Percentiles rank a stretch among this genome's conserved stretches.
These are phyloP conservation scores for Kryptolebias marmoratus DNA, from an alignment of 2,113 vertebrate genomes.

Conservation along the genomic window DNA sequence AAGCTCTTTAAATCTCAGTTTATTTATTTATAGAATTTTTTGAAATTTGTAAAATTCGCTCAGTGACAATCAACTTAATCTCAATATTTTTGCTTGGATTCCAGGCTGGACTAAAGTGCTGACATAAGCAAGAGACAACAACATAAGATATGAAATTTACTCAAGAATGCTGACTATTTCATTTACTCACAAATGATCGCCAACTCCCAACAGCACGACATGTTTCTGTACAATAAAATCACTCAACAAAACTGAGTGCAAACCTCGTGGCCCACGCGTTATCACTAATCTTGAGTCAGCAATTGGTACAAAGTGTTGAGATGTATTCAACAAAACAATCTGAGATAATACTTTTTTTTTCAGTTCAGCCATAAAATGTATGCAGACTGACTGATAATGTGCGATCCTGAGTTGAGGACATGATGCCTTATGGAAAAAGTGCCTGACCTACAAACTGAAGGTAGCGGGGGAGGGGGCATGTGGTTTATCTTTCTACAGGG, in stretches of 20 bases:
- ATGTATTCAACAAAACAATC: background rate
- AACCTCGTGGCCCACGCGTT: conserved; percentile 11
- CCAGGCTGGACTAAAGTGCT: background rate
- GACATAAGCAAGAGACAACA: background rate
- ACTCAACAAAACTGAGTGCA: conserved; percentile 37
- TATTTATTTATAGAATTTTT: too few species aligned
- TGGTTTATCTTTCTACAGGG: conserved; percentile 16
- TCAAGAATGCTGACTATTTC: background rate
- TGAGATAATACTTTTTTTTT: conserved; percentile 24
- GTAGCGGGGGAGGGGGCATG: too few species aligned
- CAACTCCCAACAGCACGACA: conserved; percentile 26
- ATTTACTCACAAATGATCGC: conserved; percentile 14
- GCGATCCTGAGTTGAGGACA: conserved; percentile 54
- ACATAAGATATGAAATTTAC: too few species aligned
- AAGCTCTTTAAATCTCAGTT: too few species aligned
- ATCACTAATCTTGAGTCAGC: conserved; percentile 5
- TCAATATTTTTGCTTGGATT: too few species aligned
- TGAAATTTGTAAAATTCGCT: too few species aligned
- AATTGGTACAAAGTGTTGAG: too few species aligned
- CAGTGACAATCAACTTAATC: too few species aligned
- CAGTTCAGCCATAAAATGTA: conserved; percentile 31
- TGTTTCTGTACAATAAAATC: conserved; percentile 51
- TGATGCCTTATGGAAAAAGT: conserved; percentile 1
- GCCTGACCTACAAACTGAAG: too few species aligned
- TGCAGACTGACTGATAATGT: conserved; percentile 34